Percentiles rank a stretch among this genome's conserved stretches.
Conservation (phyloP, 2,888 invertebrate species). For the Rhagonycha lutea region DNA sequence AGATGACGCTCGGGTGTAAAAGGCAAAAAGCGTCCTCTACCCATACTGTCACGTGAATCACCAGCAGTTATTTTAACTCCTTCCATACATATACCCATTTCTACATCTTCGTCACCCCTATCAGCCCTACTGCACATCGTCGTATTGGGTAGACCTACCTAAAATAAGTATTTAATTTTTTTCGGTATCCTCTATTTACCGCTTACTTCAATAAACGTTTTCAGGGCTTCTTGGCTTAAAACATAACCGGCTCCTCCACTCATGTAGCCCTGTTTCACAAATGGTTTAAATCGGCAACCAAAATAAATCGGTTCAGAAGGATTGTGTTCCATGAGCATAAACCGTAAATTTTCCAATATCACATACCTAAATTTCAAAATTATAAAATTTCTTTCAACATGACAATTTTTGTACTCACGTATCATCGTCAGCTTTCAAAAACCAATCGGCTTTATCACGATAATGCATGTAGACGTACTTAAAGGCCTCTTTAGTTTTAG, state of each 20-base stretch:
- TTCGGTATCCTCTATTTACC: background rate
- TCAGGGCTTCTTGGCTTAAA: slow-evolving; percentile 80
- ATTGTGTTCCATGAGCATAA: slow-evolving; percentile 79
- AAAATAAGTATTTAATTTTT: background rate
- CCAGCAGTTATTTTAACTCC: slow-evolving; percentile 84
- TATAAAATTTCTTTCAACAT: background rate
- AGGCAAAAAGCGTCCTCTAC: slow-evolving; percentile 90
- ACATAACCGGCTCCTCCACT: slow-evolving; percentile 95
- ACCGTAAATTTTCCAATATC: slow-evolving; percentile 93
- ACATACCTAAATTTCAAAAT: slow-evolving; percentile 71
- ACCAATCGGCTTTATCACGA: slow-evolving; percentile 90
- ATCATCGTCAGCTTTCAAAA: slow-evolving; percentile 98
- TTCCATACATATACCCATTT: slow-evolving; percentile 88
- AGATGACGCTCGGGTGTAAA: slow-evolving; percentile 92
- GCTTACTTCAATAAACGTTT: slow-evolving; percentile 69
- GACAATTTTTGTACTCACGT: slow-evolving; percentile 65
- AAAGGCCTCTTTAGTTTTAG: slow-evolving; percentile 94
- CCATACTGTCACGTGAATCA: slow-evolving; percentile 82
- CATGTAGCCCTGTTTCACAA: slow-evolving; percentile 86
- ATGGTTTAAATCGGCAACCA: slow-evolving; percentile 88
- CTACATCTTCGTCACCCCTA: slow-evolving; percentile 87
- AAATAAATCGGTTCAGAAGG: slow-evolving; percentile 82
- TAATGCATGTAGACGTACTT: slow-evolving; percentile 85
- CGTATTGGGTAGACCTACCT: slow-evolving; percentile 69
- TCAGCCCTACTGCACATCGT: slow-evolving; percentile 69